Evolutionary conservation across 2,113 vertebrate species (phyloP).

Genomic region (Leptodactylus fuscus): DNA sequence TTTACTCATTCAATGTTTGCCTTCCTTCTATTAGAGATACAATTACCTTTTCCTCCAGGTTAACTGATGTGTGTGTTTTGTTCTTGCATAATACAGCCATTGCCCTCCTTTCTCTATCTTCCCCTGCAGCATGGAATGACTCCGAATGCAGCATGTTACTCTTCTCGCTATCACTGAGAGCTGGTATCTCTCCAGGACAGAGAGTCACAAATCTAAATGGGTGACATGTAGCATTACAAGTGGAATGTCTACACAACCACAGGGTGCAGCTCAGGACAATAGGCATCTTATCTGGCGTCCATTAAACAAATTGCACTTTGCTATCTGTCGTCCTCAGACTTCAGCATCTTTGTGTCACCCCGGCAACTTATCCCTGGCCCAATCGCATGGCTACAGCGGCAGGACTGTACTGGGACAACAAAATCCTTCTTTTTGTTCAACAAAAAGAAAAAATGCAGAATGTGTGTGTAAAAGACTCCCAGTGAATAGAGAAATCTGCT

Average conservation of each 20-base stretch:
- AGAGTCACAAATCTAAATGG: conserved; percentile 37
- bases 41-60: conserved; percentile 20
- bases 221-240: conserved; percentile 32
- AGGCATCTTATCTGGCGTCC: conserved; percentile 25
- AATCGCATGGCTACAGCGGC: neutral
- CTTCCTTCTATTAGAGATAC: conserved; percentile 22
- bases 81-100: conserved; percentile 26
- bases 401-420: conserved; percentile 21
- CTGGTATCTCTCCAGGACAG: conserved; percentile 41
- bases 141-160: conserved; percentile 2
- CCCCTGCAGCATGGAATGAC: conserved; percentile 5
- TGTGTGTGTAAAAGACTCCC: neutral
- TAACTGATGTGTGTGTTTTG: conserved; percentile 33
- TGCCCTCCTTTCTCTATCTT: conserved; percentile 25
- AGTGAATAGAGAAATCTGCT: conserved; percentile 7
- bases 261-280: conserved; percentile 43
- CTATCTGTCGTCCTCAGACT: conserved; percentile 41
- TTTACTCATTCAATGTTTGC: neutral
- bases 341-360: conserved; percentile 36
- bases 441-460: neutral
- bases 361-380: conserved; percentile 35
- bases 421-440: neutral
- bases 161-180: neutral
- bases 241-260: conserved; percentile 33
- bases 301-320: conserved; percentile 47